These are phyloP conservation scores for Sorex maritimensis DNA, from an alignment of 2,797 vertebrate species.

Conservation along the genomic window DNA sequence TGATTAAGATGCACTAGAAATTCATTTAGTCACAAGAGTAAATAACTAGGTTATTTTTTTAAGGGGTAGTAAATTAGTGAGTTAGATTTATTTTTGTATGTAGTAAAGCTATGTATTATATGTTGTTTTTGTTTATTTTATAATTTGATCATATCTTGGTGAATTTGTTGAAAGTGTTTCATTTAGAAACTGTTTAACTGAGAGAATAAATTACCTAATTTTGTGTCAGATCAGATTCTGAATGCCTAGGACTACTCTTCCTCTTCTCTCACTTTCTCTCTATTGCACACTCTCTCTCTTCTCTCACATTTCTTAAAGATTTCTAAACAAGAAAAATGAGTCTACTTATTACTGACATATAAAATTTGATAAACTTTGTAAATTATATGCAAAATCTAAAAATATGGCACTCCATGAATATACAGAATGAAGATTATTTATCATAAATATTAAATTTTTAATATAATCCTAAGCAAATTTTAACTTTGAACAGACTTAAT, in stretches of 20 bases:
- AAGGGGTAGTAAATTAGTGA: not conserved
- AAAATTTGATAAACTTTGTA: constrained; percentile 35
- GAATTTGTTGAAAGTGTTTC: not conserved
- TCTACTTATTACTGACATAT: not conserved
- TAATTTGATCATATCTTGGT: not conserved
- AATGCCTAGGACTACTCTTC: not conserved
- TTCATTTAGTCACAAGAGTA: not conserved
- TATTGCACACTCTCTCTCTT: not conserved
- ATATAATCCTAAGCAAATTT: constrained; percentile 14
- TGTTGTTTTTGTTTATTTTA: not conserved
- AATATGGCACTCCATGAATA: not conserved
- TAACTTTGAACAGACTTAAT: constrained; percentile 23
- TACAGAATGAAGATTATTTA: not conserved
- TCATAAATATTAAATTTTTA: constrained; percentile 35
- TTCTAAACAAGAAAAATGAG: constrained; percentile 45
- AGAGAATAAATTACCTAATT: not conserved
- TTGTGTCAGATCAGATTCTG: not conserved
- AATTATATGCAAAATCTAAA: constrained; percentile 30
- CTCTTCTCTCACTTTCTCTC: not conserved
- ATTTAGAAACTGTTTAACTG: not conserved
- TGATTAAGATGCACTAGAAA: not conserved
- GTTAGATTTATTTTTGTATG: not conserved
- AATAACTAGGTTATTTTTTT: not conserved
- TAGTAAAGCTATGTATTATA: not conserved
- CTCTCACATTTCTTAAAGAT: not conserved